Evolutionary conservation across 2,888 invertebrate genomes (phyloP).

Genomic region (Epistrophe eligans): DNA sequence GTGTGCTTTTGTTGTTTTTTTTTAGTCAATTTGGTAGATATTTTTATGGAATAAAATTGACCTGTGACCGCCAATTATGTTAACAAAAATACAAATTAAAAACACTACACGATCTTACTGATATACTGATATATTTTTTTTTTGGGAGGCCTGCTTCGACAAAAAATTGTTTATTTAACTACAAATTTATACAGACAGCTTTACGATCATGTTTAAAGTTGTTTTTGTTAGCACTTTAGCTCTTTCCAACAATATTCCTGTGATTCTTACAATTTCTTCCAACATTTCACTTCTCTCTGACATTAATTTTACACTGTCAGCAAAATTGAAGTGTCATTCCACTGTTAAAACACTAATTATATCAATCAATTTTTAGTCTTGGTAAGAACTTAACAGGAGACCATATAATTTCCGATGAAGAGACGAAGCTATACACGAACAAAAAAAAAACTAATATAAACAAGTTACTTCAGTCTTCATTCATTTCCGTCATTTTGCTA

Average conservation of each 20-base stretch:
- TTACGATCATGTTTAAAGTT: not conserved
- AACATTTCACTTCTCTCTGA: not conserved
- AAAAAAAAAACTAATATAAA: constrained; percentile 7
- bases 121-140: no score
- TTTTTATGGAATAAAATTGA: no score
- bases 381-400: constrained; percentile 19
- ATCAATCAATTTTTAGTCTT: constrained; percentile 35
- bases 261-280: not conserved
- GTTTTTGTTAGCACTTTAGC: not conserved
- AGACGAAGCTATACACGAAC: not conserved
- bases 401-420: constrained; percentile 16
- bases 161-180: no score
- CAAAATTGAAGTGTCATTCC: constrained; percentile 1
- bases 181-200: no score
- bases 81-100: no score
- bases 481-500: constrained; percentile 47
- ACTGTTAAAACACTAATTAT: constrained; percentile 41
- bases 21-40: no score
- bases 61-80: no score
- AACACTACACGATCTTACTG: no score
- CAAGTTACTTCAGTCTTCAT: constrained; percentile 17
- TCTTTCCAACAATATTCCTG: no score
- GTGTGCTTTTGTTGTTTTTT: no score
- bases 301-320: constrained; percentile 21
- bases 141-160: no score